phyloP scores from a whole-genome alignment of 2,113 vertebrate genomes.

The Chaetorhynchus papuensis region DNA sequence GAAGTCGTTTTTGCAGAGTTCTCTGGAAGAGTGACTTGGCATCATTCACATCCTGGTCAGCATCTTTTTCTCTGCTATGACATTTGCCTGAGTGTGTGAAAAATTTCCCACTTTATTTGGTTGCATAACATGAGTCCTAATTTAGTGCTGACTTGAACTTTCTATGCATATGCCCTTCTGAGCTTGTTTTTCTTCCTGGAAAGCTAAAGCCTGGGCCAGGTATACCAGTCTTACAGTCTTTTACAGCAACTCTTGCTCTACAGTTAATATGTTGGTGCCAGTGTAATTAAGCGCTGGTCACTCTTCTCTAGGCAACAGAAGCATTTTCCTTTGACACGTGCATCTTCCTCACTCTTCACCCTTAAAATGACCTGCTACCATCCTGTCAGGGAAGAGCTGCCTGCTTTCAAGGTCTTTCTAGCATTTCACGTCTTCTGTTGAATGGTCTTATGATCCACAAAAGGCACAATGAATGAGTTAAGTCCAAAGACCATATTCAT shows the following conservation, averaged over 20 bases:
- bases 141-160: conserved; percentile 8
- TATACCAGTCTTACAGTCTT: not conserved
- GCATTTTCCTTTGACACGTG: not conserved
- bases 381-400: not conserved
- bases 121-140: not conserved
- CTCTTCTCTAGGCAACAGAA: not conserved
- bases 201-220: not conserved
- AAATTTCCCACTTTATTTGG: not conserved
- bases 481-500: not conserved
- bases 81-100: not conserved
- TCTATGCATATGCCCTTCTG: not conserved
- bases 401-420: not conserved
- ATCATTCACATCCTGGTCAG: not conserved
- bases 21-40: conserved; percentile 19
- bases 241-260: not conserved
- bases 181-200: not conserved
- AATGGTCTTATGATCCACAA: not conserved
- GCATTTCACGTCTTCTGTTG: not conserved
- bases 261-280: not conserved
- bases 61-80: conserved; percentile 4
- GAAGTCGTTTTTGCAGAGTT: not conserved
- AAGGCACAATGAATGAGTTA: not conserved
- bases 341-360: not conserved
- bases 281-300: not conserved
- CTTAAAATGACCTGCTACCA: not conserved